Conservation (phyloP, 2,888 invertebrate species). For the Lamproptera curius region DNA sequence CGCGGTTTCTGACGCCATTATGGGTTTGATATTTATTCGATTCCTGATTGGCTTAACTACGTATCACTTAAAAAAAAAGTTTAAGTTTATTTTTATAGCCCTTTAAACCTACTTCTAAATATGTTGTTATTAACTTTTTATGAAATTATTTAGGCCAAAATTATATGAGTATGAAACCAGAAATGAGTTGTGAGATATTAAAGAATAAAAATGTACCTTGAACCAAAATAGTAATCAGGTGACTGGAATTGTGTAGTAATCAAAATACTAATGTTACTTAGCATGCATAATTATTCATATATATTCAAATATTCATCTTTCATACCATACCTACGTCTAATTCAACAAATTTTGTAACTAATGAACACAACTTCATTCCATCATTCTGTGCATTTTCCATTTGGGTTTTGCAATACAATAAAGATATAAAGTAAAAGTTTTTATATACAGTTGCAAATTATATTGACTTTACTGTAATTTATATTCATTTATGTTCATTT, state of each 20-base stretch:
- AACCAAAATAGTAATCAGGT: conserved; percentile 1
- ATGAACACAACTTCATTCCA: conserved; percentile 6
- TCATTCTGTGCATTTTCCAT: conserved; percentile 16
- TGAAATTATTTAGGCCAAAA: too few relatives aligned
- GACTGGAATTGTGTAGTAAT: background rate
- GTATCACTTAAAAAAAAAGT: too few relatives aligned
- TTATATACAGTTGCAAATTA: too few relatives aligned
- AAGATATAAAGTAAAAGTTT: too few relatives aligned
- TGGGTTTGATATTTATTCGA: too few relatives aligned
- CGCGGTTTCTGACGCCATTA: too few relatives aligned
- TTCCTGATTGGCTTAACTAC: too few relatives aligned
- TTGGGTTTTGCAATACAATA: conserved; percentile 15
- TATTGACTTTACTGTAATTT: too few relatives aligned
- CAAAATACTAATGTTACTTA: conserved; percentile 2
- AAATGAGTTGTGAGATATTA: background rate
- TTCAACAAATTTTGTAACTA: conserved; percentile 15
- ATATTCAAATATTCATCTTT: background rate
- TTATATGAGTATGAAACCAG: background rate
- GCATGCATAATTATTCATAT: conserved; percentile 10
- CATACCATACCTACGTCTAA: conserved; percentile 5
- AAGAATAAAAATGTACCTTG: conserved; percentile 20
- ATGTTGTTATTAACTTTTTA: too few relatives aligned
- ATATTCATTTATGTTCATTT: too few relatives aligned
- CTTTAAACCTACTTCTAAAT: too few relatives aligned
- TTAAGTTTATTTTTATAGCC: too few relatives aligned